These are phyloP conservation scores for Sogatella furcifera DNA, from an alignment of 1,140 invertebrate species.

Conservation along the genomic window DNA sequence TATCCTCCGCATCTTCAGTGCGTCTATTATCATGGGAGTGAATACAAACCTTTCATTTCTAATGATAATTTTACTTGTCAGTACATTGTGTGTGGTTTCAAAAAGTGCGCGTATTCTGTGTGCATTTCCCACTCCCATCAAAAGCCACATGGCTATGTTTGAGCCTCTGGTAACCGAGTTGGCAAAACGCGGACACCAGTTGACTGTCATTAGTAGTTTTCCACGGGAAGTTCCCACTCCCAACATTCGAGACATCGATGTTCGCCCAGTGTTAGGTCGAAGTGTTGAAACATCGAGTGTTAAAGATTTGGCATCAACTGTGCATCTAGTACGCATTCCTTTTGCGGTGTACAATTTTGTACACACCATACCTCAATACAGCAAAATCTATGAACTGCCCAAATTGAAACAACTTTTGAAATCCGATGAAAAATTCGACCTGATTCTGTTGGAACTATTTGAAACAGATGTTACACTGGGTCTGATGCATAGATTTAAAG, in stretches of 20 bases:
- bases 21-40: no score
- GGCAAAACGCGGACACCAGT: slow-evolving; percentile 27
- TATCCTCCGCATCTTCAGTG: no score
- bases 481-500: slow-evolving; percentile 26
- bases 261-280: background rate
- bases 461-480: slow-evolving; percentile 19
- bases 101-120: slow-evolving; percentile 23
- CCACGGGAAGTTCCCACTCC: slow-evolving; percentile 23
- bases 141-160: slow-evolving; percentile 31
- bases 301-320: slow-evolving; percentile 33
- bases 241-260: slow-evolving; percentile 19
- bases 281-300: background rate
- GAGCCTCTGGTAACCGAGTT: slow-evolving; percentile 26
- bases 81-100: no score
- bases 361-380: background rate
- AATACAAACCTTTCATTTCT: no score
- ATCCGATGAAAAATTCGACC: slow-evolving; percentile 15
- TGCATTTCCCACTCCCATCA: slow-evolving; percentile 23
- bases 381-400: background rate
- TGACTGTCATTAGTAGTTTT: slow-evolving; percentile 26
- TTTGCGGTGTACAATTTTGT: background rate
- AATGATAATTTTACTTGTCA: no score
- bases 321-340: slow-evolving; percentile 11
- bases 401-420: slow-evolving; percentile 11
- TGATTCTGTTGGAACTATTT: slow-evolving; percentile 21